phyloP scores from a whole-genome alignment of 2,888 invertebrate species.

The Plagodis pulveraria region DNA sequence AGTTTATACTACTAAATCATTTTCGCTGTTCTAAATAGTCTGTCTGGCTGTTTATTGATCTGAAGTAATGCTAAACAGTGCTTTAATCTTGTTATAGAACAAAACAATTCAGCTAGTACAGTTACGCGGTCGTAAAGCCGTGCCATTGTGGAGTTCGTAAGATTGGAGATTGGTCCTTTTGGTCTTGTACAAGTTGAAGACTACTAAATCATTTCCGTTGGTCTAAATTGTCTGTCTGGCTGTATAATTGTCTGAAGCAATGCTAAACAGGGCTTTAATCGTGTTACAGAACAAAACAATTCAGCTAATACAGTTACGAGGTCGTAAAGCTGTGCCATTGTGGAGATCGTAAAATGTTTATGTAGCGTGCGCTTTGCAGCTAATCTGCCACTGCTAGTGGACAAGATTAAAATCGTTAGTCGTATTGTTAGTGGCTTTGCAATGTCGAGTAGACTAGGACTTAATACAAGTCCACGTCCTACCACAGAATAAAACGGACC shows the following conservation, averaged over 20 bases:
- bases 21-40: neutral
- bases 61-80: constrained; percentile 1
- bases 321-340: constrained; percentile 17
- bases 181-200: too few relatives aligned
- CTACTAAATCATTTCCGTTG: neutral
- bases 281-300: constrained; percentile 13
- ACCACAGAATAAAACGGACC: too few relatives aligned
- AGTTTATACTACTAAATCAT: neutral
- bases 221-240: neutral
- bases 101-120: constrained; percentile 10
- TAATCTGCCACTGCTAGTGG: constrained; percentile 5
- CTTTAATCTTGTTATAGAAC: constrained; percentile 16
- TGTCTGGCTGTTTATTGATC: neutral
- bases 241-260: neutral
- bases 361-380: constrained; percentile 11
- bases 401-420: neutral
- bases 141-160: constrained; percentile 7
- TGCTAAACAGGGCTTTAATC: constrained; percentile 11
- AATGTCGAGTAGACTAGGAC: too few relatives aligned
- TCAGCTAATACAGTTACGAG: constrained; percentile 7
- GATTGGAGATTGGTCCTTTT: too few relatives aligned
- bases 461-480: too few relatives aligned
- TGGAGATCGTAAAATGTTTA: constrained; percentile 27
- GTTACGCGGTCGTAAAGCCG: constrained; percentile 11
- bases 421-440: too few relatives aligned